Conservation (phyloP, 92 coral and sea anemone genomes). For the Parazoanthus atlanticus region DNA sequence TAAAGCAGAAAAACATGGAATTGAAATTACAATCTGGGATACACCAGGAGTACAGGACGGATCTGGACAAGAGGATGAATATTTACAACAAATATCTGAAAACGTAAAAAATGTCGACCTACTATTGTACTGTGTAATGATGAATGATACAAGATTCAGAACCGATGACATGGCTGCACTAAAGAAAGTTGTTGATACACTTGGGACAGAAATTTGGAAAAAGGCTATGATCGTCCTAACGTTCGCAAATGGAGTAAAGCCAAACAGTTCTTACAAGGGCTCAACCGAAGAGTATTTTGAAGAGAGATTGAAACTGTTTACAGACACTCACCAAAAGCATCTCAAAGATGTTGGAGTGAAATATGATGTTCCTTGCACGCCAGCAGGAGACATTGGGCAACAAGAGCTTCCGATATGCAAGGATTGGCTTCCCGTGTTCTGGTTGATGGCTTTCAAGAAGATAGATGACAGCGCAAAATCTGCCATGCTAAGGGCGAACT, state of each 20-base stretch:
- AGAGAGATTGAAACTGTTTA: background rate
- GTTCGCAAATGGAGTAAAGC: background rate
- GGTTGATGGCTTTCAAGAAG: background rate
- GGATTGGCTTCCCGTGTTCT: background rate
- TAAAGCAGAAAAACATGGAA: background rate
- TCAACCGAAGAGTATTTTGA: background rate
- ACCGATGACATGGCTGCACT: background rate
- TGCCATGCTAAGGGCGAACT: background rate
- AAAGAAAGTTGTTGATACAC: background rate
- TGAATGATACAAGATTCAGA: background rate
- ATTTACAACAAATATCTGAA: background rate
- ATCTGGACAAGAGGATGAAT: background rate
- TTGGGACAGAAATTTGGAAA: background rate
- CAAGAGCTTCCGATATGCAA: slow-evolving; percentile 1
- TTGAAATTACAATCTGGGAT: background rate
- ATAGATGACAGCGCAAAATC: background rate
- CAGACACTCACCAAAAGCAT: background rate
- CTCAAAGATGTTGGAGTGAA: background rate
- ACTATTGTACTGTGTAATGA: background rate
- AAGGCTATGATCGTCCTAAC: background rate
- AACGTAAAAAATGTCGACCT: background rate
- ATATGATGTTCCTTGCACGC: background rate
- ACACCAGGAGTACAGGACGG: background rate
- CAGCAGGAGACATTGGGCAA: background rate
- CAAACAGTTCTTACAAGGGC: background rate